Percentiles rank a stretch among this genome's conserved stretches.
These are phyloP conservation scores for Acutogordius australiensis DNA, from an alignment of 2,888 invertebrate genomes.

Conservation along the genomic window DNA sequence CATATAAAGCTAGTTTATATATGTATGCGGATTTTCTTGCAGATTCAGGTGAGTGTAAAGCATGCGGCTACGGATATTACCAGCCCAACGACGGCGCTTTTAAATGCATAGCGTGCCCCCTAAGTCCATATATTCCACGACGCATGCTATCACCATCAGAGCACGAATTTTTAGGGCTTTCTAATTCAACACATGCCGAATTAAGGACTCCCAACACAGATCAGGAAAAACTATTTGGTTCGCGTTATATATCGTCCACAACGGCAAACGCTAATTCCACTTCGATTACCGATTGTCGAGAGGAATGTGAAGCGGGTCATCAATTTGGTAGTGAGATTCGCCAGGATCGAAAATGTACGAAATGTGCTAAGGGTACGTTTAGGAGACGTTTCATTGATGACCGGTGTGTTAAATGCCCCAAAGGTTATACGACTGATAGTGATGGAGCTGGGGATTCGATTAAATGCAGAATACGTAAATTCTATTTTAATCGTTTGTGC, in stretches of 20 bases:
- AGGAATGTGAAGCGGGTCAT: conserved; percentile 36
- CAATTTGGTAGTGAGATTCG: conserved; percentile 24
- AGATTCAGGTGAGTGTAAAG: conserved; percentile 16
- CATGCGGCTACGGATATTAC: conserved; percentile 21
- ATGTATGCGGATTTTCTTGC: too few relatives aligned
- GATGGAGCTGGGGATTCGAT: conserved; percentile 50
- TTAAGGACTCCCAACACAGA: conserved; percentile 15
- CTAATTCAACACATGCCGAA: background rate
- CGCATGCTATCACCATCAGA: background rate
- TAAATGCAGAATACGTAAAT: conserved; percentile 68
- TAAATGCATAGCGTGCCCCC: conserved; percentile 19
- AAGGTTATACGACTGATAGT: conserved; percentile 59
- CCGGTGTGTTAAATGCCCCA: conserved; percentile 54
- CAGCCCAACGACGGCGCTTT: conserved; percentile 20
- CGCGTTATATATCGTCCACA: background rate
- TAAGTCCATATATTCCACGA: background rate
- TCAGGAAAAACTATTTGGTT: conserved; percentile 15
- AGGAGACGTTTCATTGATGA: conserved; percentile 57
- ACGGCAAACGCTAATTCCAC: background rate
- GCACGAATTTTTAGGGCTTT: background rate
- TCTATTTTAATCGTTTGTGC: conserved; percentile 12
- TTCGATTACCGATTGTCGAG: conserved; percentile 15
- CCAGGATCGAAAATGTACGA: conserved; percentile 58
- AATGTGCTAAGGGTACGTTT: conserved; percentile 60
- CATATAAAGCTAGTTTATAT: too few relatives aligned